phyloP scores from a whole-genome alignment of 2,113 vertebrate genomes.

The Jaculus jaculus region DNA sequence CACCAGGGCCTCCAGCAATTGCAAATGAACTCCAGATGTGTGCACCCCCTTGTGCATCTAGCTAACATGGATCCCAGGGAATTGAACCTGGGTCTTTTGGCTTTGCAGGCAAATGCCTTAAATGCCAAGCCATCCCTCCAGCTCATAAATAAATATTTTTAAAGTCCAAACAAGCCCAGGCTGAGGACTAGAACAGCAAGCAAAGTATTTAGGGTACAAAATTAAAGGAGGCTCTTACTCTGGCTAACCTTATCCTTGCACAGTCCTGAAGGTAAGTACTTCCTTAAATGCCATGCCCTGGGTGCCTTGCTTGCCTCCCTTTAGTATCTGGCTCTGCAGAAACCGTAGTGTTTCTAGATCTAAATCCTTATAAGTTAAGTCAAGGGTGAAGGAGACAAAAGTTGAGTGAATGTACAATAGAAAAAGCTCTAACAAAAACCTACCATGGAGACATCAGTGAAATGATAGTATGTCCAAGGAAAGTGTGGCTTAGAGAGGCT shows the following conservation, averaged over 20 bases:
- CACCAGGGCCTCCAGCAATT: too few relatives aligned
- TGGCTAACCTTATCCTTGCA: background rate
- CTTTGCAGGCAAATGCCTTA: too few relatives aligned
- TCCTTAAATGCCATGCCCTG: background rate
- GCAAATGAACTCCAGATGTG: too few relatives aligned
- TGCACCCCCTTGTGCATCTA: too few relatives aligned
- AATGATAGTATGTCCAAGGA: background rate
- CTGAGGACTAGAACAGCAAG: background rate
- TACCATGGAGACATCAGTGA: background rate
- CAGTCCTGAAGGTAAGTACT: background rate
- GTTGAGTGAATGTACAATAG: background rate
- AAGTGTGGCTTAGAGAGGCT: background rate
- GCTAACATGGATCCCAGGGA: too few relatives aligned
- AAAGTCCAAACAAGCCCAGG: too few relatives aligned
- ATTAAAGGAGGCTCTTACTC: background rate
- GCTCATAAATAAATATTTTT: too few relatives aligned
- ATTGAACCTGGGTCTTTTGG: too few relatives aligned
- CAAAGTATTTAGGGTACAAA: accelerated
- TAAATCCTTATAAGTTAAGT: background rate
- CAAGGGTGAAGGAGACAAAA: background rate
- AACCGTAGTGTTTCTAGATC: background rate
- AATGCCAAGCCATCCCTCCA: too few relatives aligned
- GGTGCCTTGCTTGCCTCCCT: background rate
- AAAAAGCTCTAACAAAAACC: background rate
- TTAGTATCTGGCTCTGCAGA: background rate